phyloP scores from a whole-genome alignment of 1,140 invertebrate species.

The honey bee (Apis mellifera) region Amel_HAv3.1 CM009938.2:1667001-1667500 shows the following conservation, averaged over 20 bases:
- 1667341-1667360: not conserved
- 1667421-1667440: conserved; percentile 65
- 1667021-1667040: too few relatives aligned
- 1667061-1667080: not conserved
- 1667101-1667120: not conserved
- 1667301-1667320: conserved; percentile 62
- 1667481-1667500: conserved; percentile 70
- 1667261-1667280: conserved; percentile 68
- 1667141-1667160: not conserved
- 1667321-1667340: not conserved
- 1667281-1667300: conserved; percentile 66
- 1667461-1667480: conserved; percentile 70
- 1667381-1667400: too few relatives aligned
- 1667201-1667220: not conserved
- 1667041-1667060: too few relatives aligned
- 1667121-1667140: too few relatives aligned
- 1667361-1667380: too few relatives aligned
- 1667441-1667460: conserved; percentile 67
- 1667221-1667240: conserved; percentile 5
- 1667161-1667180: not conserved
- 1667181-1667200: not conserved
- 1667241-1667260: conserved; percentile 12
- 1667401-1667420: not conserved
- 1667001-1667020: not conserved
- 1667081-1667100: too few relatives aligned